Base-by-base conservation (phyloP, 2,888 invertebrate species). In the Drosophila rellima region DNA sequence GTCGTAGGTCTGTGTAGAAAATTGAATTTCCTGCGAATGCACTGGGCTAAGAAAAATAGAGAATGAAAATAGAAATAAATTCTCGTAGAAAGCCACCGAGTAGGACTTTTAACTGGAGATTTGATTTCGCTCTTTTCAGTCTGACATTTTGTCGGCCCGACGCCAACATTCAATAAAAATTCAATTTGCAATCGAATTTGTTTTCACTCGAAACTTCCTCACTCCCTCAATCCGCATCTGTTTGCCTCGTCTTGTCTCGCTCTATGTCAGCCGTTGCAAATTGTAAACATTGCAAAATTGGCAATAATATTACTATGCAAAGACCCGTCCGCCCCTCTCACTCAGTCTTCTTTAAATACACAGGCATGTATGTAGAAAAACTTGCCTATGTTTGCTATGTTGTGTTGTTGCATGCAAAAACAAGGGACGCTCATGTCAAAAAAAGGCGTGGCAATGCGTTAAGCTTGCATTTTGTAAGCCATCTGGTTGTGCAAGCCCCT, bases 181-280 rank as follows among this genome's bases (percentile, higher is more conserved):
- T 76, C 84, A 89, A 84, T 88, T 89, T 84, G 67, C 74, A 83
- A 88, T 83, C 65, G 87, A 85, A 87, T 88, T 88, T 85, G 74
- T 86, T 85, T 82, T 86, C 74, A 47, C 68, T 68, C 70, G 57
- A 51, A 45, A 48, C 45, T 31, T 11, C 18, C 42, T 42, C 47
- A 40, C 47, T 8, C 10, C 15, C 44, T 37, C 31, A 29, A 20
- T 11, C n/a, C 11, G 37, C 35, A 35, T 26, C 33, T 35, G 33
- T 7, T 15, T 10, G 26, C 11, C 18, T 37, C 7, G 33, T 17
- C 10, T 50, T 64, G 45, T 35, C 48, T 63, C 50, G 20, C 40
- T 54, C 40, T 55, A 35, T 75, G 70, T 68, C 76, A 68, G 79
- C 45, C 71, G 63, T 68, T 81, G 72, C 67, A 76, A 75, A 80